These are phyloP conservation scores for Cyclargus thomasi DNA, from an alignment of 1,140 invertebrate species.

Conservation along the genomic window DNA sequence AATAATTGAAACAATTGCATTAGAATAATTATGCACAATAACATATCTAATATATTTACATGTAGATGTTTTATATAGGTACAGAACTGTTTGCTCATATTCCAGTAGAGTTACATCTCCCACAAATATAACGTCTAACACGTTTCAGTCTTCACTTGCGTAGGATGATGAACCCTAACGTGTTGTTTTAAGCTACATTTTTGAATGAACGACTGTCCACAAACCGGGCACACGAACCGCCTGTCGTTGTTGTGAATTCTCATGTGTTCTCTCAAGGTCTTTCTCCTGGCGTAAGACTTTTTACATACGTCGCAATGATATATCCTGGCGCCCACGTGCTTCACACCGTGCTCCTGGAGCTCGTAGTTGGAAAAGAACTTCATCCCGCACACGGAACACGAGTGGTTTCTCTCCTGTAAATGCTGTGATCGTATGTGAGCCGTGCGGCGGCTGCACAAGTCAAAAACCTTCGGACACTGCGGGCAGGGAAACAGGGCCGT, in stretches of 20 bases:
- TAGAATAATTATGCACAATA: too few species aligned
- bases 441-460: constrained; percentile 55
- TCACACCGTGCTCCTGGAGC: constrained; percentile 57
- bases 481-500: constrained; percentile 53
- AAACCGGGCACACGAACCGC: constrained; percentile 57
- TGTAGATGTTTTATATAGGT: too few species aligned
- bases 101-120: too few species aligned
- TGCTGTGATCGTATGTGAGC: constrained; percentile 56
- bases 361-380: constrained; percentile 64
- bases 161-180: constrained; percentile 56
- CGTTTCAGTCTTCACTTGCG: constrained; percentile 44
- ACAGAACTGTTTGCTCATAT: too few species aligned
- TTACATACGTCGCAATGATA: constrained; percentile 71
- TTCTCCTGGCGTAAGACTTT: constrained; percentile 73
- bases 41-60: too few species aligned
- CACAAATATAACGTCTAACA: constrained; percentile 28
- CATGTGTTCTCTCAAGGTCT: constrained; percentile 75
- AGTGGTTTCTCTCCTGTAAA: constrained; percentile 57
- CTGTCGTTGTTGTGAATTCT: constrained; percentile 68
- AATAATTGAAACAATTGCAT: too few species aligned
- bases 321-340: constrained; percentile 59
- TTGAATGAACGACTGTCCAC: constrained; percentile 67
- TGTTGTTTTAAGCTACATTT: constrained; percentile 62
- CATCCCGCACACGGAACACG: constrained; percentile 61
- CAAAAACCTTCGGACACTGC: constrained; percentile 58